Evolutionary conservation across 2,888 invertebrate genomes (phyloP), one percentile per base, ranked within the genome.

Genomic region (Lapara coniferarum): DNA sequence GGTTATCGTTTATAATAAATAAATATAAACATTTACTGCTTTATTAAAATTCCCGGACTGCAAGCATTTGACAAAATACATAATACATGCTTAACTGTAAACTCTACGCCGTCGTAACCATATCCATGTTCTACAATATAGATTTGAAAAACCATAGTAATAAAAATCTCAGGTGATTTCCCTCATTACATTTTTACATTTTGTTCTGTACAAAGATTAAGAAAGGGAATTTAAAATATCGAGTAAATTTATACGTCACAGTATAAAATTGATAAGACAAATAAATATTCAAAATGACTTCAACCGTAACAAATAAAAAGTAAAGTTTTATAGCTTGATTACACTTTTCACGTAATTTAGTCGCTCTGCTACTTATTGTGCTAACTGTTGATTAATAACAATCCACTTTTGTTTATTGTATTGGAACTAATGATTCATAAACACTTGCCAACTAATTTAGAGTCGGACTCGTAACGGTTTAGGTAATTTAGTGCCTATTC

Each of bases 401-500:
- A 73, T 70, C 72, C 71, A 78, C 76, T 79, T 79, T 78, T 78
- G 78, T 83, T 81, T 82, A 76, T 75, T 72, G 81, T 83, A 83
- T 84, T 83, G 79, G 78, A 82, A 83, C 81, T 86, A 91, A 89
- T 91, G 90, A 89, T 86, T 89, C 88, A 90, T 90, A 90, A 89
- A 87, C 85, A 87, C 85, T 86, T 85, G 84, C 83, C 82, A 81
- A 83, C 84, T 86, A 90, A 91, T 90, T 89, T 89, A 89, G 81
- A 86, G 85, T 81, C 80, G 77, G 81, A 82, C 84, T 85, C 77
- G 84, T 85, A 87, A 87, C 83, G 82, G 85, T 90, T 91, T 91
- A 89, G 89, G 90, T 90, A 91, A 91, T 88, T 90, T 88, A 90
- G 82, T 86, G 78, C 81, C 89, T 85, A 89, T 89, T 91, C 90